Evolutionary conservation across 2,888 invertebrate species (phyloP), one percentile per base, ranked within the genome.

Genomic region (Lamellibrachia satsuma): DNA sequence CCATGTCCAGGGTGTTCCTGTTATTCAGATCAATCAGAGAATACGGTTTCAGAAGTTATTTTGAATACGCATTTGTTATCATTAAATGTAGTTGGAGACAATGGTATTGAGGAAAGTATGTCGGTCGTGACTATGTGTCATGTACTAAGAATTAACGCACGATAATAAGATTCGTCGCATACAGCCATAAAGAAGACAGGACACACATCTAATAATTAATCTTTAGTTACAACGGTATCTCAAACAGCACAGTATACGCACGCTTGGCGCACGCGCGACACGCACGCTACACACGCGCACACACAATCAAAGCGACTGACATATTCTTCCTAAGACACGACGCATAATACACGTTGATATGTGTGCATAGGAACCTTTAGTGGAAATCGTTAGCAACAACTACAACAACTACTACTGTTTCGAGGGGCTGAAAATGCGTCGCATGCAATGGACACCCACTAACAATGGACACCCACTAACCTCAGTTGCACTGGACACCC

Each of bases 291-390:
- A 75, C 3, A 75, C 75, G 6, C 22, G 75, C 22, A 22, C 75
- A 22, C 75, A 22, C 75, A 75, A 3, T 15, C 75, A 75, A 75
- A 75, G 75, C 15, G 75, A 75, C 75, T 8, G n/a, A n/a, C 75
- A 22, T 75, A 75, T 15, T 75, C 75, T 75, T 75, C 22, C 75
- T 75, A 75, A 75, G n/a, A 75, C 75, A 75, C n/a, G 75, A 75
- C 75, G 75, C 75, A 15, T 75, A 75, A 75, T 75, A 75, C 75
- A 75, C n/a, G 75, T n/a, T 75, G 75, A 75, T 75, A 75, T 75
- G 75, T 75, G 75, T 75, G 75, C 75, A n/a, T 22, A 75, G 6
- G 75, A 75, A 75, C 75, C 11, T 75, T 75, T 9, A 75, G 75
- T 15, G 75, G 15, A 75, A 75, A 15, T 75, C 75, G 75, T 75